Percentiles rank a stretch among this genome's conserved stretches.
phyloP scores from a whole-genome alignment of 1,140 invertebrate species.

The Rhynchophorus ferrugineus region DNA sequence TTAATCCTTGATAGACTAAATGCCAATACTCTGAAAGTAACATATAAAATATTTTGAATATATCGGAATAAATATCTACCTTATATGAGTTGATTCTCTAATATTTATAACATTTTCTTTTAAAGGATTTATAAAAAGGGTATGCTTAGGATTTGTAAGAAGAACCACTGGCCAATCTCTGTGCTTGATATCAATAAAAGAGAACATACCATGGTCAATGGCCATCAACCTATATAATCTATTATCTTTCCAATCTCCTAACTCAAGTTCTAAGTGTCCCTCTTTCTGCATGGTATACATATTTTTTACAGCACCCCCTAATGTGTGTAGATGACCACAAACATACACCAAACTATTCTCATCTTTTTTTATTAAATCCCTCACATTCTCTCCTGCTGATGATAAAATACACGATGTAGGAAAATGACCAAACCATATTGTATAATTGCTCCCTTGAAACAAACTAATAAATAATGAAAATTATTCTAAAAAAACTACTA shows the following conservation, averaged over 20 bases:
- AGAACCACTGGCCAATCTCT: conserved; percentile 74
- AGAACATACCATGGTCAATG: conserved; percentile 83
- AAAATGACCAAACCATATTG: conserved; percentile 88
- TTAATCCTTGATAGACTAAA: conserved; percentile 62
- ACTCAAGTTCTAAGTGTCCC: conserved; percentile 83
- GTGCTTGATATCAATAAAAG: conserved; percentile 76
- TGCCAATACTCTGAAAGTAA: conserved; percentile 58
- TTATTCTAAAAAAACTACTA: background rate
- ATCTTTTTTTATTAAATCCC: conserved; percentile 49
- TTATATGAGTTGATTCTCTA: conserved; percentile 67
- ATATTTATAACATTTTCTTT: conserved; percentile 68
- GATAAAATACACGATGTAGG: conserved; percentile 81
- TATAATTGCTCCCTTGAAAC: conserved; percentile 45
- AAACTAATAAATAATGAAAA: background rate
- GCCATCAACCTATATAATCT: conserved; percentile 76
- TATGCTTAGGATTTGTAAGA: conserved; percentile 85
- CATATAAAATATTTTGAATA: no score
- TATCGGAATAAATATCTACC: no score
- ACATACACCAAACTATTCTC: conserved; percentile 61
- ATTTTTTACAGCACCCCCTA: conserved; percentile 66
- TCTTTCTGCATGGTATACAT: conserved; percentile 83
- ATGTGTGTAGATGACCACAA: conserved; percentile 87
- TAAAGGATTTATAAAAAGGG: conserved; percentile 59
- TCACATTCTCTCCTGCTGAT: conserved; percentile 47
- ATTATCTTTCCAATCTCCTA: conserved; percentile 91